These are phyloP conservation scores for Kuschelorhynchus macadamiae DNA, from an alignment of 2,888 invertebrate genomes.

Conservation along the genomic window DNA sequence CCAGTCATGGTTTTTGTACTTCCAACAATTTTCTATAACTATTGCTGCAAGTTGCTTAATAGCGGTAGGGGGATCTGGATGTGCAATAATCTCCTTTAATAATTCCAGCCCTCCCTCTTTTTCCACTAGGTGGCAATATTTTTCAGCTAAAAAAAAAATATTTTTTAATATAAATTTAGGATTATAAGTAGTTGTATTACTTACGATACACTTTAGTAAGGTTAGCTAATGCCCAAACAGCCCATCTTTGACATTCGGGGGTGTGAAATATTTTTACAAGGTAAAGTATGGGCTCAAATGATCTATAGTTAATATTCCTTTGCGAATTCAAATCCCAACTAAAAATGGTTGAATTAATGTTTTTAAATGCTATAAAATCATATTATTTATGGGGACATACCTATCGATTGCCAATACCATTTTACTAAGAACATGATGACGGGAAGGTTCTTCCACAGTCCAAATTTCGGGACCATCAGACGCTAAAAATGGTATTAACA, in stretches of 20 bases:
- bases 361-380: background rate
- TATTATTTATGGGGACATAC: conserved; percentile 22
- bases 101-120: conserved; percentile 87
- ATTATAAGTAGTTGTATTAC: too few relatives aligned
- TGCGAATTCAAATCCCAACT: conserved; percentile 89
- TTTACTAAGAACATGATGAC: conserved; percentile 79
- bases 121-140: conserved; percentile 91
- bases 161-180: background rate
- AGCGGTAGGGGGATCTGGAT: conserved; percentile 75
- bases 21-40: conserved; percentile 78
- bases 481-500: conserved; percentile 66
- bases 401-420: conserved; percentile 86
- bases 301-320: conserved; percentile 96
- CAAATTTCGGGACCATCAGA: conserved; percentile 90
- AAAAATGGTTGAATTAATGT: conserved; percentile 5
- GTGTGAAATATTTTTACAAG: conserved; percentile 88
- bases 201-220: conserved; percentile 93
- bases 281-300: conserved; percentile 93
- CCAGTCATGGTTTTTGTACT: conserved; percentile 58
- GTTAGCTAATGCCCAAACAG: conserved; percentile 97
- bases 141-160: conserved; percentile 78
- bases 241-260: conserved; percentile 96
- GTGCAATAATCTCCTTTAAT: conserved; percentile 76
- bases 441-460: conserved; percentile 80
- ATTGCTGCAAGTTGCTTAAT: conserved; percentile 79